Evolutionary conservation across 2,797 vertebrate genomes (phyloP).

Genomic region (Pipistrellus pygmaeus): DNA sequence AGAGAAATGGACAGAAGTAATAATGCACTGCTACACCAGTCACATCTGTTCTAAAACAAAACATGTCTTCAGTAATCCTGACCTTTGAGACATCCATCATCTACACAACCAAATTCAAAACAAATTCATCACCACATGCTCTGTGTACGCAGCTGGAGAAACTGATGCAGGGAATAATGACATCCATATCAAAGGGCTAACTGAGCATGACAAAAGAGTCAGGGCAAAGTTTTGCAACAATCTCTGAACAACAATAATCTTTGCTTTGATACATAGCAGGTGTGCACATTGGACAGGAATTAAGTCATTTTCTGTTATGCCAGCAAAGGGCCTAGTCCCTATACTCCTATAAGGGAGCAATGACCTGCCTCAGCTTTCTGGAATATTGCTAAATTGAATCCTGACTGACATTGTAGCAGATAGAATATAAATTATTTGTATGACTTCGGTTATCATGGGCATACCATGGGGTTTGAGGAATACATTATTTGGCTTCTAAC

Average conservation of each 20-base stretch:
- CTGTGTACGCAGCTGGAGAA: constrained; percentile 50
- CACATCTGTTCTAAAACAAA: constrained; percentile 17
- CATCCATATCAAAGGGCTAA: background rate
- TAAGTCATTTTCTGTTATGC: constrained; percentile 62
- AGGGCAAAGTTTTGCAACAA: background rate
- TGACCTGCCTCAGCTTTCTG: constrained; percentile 10
- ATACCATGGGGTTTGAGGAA: constrained; percentile 49
- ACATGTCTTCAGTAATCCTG: background rate
- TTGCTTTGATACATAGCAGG: constrained; percentile 44
- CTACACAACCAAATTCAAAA: constrained; percentile 35
- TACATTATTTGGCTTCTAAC: constrained; percentile 62
- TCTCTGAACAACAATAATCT: constrained; percentile 43
- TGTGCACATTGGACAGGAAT: constrained; percentile 34
- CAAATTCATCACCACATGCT: constrained; percentile 36
- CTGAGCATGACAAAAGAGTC: background rate
- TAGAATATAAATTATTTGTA: constrained; percentile 51
- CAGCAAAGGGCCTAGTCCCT: constrained; percentile 24
- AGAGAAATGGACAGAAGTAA: background rate
- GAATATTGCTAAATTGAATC: constrained; percentile 54
- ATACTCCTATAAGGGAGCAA: background rate
- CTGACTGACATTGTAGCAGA: constrained; percentile 18
- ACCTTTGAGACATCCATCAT: constrained; percentile 50
- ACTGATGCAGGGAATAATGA: background rate
- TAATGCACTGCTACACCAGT: background rate
- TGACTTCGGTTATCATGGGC: constrained; percentile 47